These are phyloP conservation scores for Leucoptera coffeella DNA, from an alignment of 2,888 invertebrate genomes.

Conservation along the genomic window DNA sequence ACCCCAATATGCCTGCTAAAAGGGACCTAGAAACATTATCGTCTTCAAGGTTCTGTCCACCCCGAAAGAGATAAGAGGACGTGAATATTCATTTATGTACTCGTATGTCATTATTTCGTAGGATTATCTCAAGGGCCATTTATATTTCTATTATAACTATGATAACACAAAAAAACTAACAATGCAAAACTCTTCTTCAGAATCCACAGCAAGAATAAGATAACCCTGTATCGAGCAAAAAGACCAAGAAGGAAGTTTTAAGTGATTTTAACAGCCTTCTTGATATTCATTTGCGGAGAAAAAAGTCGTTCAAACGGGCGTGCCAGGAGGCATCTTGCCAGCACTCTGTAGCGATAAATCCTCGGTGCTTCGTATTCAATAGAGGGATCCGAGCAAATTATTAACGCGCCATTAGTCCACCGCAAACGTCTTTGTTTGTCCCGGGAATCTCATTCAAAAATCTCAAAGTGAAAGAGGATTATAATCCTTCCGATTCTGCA, in stretches of 20 bases:
- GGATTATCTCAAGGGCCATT: too few relatives aligned
- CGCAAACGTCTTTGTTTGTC: slow-evolving; percentile 36
- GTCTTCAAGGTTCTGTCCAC: too few relatives aligned
- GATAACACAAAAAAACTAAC: too few relatives aligned
- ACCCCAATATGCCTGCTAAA: too few relatives aligned
- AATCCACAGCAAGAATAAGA: too few relatives aligned
- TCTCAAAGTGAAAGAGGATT: not conserved
- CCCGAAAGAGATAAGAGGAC: too few relatives aligned
- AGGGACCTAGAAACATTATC: too few relatives aligned
- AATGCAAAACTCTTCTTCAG: too few relatives aligned
- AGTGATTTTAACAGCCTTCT: not conserved
- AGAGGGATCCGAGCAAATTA: slow-evolving; percentile 37
- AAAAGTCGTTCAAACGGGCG: slow-evolving; percentile 14
- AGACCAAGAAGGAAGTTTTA: not conserved
- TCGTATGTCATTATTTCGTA: too few relatives aligned
- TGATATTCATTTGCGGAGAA: not conserved
- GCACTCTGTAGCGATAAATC: slow-evolving; percentile 44
- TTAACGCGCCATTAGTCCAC: slow-evolving; percentile 43
- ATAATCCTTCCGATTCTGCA: not conserved
- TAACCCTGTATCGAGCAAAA: too few relatives aligned
- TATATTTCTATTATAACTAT: too few relatives aligned
- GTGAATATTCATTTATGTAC: too few relatives aligned
- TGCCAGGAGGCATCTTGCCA: slow-evolving; percentile 49
- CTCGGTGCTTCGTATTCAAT: slow-evolving; percentile 33
- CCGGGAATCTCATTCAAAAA: slow-evolving; percentile 4